These are phyloP conservation scores for Drosophila parthenogenetica DNA, from an alignment of 2,888 invertebrate genomes.

Conservation along the genomic window DNA sequence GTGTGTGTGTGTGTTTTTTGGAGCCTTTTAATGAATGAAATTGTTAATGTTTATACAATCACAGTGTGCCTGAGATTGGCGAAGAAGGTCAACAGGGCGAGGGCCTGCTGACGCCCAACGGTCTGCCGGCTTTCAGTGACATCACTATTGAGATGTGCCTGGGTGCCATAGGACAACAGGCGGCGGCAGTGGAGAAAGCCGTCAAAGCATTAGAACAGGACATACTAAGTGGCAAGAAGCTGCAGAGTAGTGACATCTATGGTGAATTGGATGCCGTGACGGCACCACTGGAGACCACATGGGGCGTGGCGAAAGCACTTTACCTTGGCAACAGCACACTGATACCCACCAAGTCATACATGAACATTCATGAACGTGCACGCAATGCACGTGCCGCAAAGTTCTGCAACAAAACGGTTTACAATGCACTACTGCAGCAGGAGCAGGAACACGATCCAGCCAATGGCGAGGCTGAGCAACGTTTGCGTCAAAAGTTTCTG, in stretches of 20 bases:
- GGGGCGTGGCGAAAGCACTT: conserved; percentile 94
- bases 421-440: conserved; percentile 60
- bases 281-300: conserved; percentile 91
- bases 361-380: conserved; percentile 92
- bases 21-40: background rate
- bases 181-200: conserved; percentile 92
- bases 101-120: conserved; percentile 89
- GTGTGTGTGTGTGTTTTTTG: background rate
- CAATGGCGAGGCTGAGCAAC: conserved; percentile 83
- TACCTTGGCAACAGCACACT: conserved; percentile 92
- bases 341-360: conserved; percentile 92
- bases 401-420: conserved; percentile 87
- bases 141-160: conserved; percentile 94
- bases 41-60: background rate
- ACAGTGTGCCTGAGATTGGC: conserved; percentile 92
- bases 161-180: conserved; percentile 92
- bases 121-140: conserved; percentile 92
- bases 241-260: conserved; percentile 88
- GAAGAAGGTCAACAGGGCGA: conserved; percentile 92
- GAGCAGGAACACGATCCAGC: conserved; percentile 41
- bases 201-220: conserved; percentile 89
- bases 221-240: conserved; percentile 81
- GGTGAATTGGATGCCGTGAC: conserved; percentile 91
- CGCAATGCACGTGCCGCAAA: conserved; percentile 90
- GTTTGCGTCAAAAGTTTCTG: conserved; percentile 91